Conservation (phyloP, 2,113 vertebrate genomes). For the Brachionichthys hirsutus region DNA sequence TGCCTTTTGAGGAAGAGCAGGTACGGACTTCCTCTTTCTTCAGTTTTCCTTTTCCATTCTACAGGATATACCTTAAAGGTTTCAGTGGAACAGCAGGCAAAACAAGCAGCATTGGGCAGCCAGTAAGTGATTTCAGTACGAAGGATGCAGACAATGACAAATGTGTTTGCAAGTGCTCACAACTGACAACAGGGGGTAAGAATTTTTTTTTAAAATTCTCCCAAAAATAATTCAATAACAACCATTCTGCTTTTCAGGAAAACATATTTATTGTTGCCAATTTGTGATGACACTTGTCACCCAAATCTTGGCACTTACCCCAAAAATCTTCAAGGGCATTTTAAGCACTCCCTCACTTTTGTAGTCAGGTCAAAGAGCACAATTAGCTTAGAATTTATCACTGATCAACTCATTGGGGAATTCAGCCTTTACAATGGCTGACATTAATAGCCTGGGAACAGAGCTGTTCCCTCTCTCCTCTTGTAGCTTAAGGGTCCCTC, state of each 20-base stretch:
- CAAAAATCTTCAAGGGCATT: slow-evolving; percentile 60
- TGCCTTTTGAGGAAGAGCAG: slow-evolving; percentile 65
- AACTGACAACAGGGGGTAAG: slow-evolving; percentile 97
- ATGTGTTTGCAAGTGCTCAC: slow-evolving; percentile 98
- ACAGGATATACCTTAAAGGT: slow-evolving; percentile 98
- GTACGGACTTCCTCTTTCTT: slow-evolving; percentile 73
- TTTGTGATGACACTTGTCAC: slow-evolving; percentile 22
- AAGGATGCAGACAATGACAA: slow-evolving; percentile 99
- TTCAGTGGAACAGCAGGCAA: slow-evolving; percentile 97
- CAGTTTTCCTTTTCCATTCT: slow-evolving; percentile 68
- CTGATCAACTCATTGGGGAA: slow-evolving; percentile 77
- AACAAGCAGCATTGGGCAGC: slow-evolving; percentile 97
- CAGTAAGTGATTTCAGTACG: slow-evolving; percentile 98
- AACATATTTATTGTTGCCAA: slow-evolving; percentile 1
- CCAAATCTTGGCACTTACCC: slow-evolving; percentile 49
- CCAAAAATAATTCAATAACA: slow-evolving; percentile 7
- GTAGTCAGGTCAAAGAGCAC: slow-evolving; percentile 67
- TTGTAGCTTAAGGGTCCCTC: slow-evolving; percentile 58
- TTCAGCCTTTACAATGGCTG: slow-evolving; percentile 70
- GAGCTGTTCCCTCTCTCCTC: slow-evolving; percentile 55
- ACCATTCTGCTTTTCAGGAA: neutral
- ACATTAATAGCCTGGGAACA: slow-evolving; percentile 83
- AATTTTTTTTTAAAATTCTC: slow-evolving; percentile 54
- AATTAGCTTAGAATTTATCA: slow-evolving; percentile 78
- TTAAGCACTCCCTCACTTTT: slow-evolving; percentile 57